A percentile compares a stretch with the other conserved stretches of the same genome.
phyloP scores from a whole-genome alignment of 2,797 vertebrate species.

The Chloroceryle inda region DNA sequence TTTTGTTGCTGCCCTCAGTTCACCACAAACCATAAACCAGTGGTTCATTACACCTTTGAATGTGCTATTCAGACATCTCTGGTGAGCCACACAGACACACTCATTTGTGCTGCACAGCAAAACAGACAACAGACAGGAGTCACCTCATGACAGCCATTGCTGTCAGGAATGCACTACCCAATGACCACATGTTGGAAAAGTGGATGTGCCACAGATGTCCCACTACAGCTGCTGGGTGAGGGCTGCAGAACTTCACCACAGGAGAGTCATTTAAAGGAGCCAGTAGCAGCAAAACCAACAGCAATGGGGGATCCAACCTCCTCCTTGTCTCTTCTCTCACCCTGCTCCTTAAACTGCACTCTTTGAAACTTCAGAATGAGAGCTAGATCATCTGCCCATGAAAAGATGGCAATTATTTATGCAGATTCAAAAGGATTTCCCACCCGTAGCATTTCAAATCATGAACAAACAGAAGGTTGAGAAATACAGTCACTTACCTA shows the following conservation, averaged over 20 bases:
- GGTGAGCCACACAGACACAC: fast-evolving
- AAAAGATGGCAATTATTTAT: neutral
- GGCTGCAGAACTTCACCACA: neutral
- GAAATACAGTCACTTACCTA: conserved; percentile 78
- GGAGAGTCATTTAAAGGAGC: neutral
- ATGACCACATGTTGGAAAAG: fast-evolving
- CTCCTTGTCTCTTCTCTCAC: neutral
- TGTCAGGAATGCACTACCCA: neutral
- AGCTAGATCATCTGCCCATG: neutral
- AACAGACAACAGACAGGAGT: neutral
- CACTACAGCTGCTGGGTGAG: fast-evolving
- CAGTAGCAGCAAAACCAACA: neutral
- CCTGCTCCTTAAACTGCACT: neutral
- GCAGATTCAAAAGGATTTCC: neutral
- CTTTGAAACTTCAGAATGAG: neutral
- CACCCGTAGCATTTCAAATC: neutral
- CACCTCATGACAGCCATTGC: neutral
- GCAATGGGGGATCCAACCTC: neutral
- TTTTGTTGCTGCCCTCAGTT: neutral
- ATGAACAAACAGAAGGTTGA: neutral
- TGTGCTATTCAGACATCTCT: neutral
- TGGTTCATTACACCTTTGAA: neutral
- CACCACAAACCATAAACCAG: neutral
- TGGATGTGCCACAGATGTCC: neutral
- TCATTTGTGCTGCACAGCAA: neutral